Percentiles rank a stretch among this genome's conserved stretches.
Evolutionary conservation across 1,140 invertebrate species (phyloP).

Genomic region (Drosophila nasuta): DNA sequence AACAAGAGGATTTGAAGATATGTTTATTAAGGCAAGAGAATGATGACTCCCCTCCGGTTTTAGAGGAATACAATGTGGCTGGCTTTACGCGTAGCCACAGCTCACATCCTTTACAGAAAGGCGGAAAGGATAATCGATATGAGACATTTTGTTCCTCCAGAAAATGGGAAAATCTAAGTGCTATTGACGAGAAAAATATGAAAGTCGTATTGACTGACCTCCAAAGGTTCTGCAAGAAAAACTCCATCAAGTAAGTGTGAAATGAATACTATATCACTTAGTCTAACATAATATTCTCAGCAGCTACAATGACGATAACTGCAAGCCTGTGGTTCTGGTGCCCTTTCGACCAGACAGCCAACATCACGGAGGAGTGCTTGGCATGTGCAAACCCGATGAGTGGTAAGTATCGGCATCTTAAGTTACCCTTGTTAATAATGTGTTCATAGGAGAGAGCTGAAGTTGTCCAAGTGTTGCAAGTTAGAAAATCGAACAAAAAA

Average conservation of each 20-base stretch:
- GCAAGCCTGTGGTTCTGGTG: slow-evolving; percentile 15
- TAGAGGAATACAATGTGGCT: slow-evolving; percentile 22
- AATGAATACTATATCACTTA: not conserved
- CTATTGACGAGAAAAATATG: slow-evolving; percentile 5
- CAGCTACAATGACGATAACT: not conserved
- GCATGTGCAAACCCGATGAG: slow-evolving; percentile 30
- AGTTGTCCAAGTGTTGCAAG: not conserved
- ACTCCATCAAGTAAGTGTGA: not conserved
- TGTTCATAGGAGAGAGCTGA: slow-evolving; percentile 2
- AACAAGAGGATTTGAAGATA: not conserved
- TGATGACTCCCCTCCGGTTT: not conserved
- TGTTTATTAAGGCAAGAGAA: not conserved
- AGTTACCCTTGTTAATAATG: not conserved
- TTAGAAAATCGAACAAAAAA: not conserved
- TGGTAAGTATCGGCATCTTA: slow-evolving; percentile 19
- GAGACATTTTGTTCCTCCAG: not conserved
- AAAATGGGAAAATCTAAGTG: not conserved
- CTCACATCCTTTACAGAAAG: not conserved
- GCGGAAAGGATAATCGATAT: not conserved
- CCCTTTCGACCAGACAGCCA: slow-evolving; percentile 8
- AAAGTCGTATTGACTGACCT: not conserved
- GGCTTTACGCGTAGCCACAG: not conserved
- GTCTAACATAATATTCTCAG: not conserved
- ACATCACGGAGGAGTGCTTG: not conserved
- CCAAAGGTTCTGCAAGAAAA: slow-evolving; percentile 4